Evolutionary conservation across 2,797 vertebrate species (phyloP), one percentile per base, ranked within the genome.

Genomic region (Cyprinella venusta): DNA sequence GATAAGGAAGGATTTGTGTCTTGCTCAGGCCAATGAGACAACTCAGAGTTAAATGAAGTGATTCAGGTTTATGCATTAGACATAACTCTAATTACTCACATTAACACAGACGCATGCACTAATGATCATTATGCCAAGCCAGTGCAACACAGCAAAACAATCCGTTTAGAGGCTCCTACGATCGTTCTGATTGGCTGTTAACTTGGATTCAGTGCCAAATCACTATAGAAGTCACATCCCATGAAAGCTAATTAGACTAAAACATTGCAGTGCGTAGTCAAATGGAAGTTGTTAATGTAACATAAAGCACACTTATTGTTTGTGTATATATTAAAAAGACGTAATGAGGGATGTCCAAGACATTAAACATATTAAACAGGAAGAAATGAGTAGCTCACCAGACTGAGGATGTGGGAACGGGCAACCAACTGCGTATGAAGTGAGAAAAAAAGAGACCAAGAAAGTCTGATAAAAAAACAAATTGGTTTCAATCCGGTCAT

Each of bases 201-300:
- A 69, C 72, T 83, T 26, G 76, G 74, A 76, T 52, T 83, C 13
- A 15, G 50, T 76, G 81, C 64, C 81, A 83, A 68, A 68, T 68
- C 71, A 42, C 33, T 42, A 74, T 65, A 54, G 33, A 75, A 82
- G 36, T 76, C 72, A 76, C 72, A 56, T 54, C 70, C 61, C 71
- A 38, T 74, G 80, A 81, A 81, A 76, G 63, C 63, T 82, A 76
- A 82, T 82, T 75, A 76, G 80, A 76, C 63, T 19, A 68, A 76
- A 75, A 68, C 36, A 76, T 82, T 54, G 68, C 72, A 67, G 33
- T 56, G 36, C 48, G 65, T 30, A 36, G 40, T 42, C 48, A 76
- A 67, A 68, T 76, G 6, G 33, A 50, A 54, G 64, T 54, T 82
- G 71, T 40, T 38, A 67, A 75, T 82, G 45, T 16, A 76, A 40